Base-by-base conservation (phyloP, 1,140 invertebrate genomes). In the Eumaeus atala region DNA sequence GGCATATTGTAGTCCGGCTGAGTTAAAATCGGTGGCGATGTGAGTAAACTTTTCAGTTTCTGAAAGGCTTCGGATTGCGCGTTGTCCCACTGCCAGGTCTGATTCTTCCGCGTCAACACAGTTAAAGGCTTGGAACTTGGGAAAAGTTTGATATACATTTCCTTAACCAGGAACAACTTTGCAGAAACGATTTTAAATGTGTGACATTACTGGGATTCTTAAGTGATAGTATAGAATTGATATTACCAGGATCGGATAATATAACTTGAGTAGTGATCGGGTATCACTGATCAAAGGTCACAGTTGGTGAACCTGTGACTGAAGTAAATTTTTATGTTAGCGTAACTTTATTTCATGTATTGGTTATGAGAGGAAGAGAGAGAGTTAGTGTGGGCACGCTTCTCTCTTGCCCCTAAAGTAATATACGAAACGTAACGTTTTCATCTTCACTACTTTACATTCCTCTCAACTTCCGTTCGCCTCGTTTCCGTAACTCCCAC, bases 131-230 rank as follows among this genome's bases (percentile, higher is more conserved):
- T 9, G 9, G 58, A 1, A 67, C 10, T 5, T 56, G 11, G 1
- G 61, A 54, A 51, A 64, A 67, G 2, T 58, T 34, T n/a, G 57
- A 47, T 0, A 67, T 59, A 36, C 61, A 67, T 11, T 64, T 64
- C 0, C 66, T 18, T 38, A 64, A 64, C 62, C 62, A 64, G 4
- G 66, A 53, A 49, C 59, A 67, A 9, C 59, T 67, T 58, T 64
- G 66, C 3, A 67, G 35, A 28, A 67, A 67, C 0, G 52, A 42
- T 34, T 36, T 50, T n/a, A 67, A 33, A 16, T 62, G 36, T 34
- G 56, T 55, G 1, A 67, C 7, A 44, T 56, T 60, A 10, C 1
- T 38, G 3, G 62, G 62, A 11, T 42, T 33, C 12, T 33, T 38
- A 56, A 64, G 61, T 0, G 52, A 12, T 5, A 53, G 3, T 9